Percentiles rank a stretch among this genome's conserved stretches.
These are phyloP conservation scores for Rhopalosiphum nymphaeae DNA, from an alignment of 2,888 invertebrate genomes.

Conservation along the genomic window DNA sequence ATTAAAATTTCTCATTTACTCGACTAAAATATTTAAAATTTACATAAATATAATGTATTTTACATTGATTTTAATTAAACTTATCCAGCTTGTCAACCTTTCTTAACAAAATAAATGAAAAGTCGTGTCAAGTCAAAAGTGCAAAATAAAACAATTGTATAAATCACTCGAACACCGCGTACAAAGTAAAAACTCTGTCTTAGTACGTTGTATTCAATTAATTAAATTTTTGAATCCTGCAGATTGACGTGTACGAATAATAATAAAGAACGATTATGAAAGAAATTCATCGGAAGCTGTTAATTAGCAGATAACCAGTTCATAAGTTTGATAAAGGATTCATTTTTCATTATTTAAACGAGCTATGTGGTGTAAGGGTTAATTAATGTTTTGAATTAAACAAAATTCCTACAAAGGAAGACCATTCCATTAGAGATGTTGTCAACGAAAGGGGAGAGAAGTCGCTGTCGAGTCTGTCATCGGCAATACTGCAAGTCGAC, in stretches of 20 bases:
- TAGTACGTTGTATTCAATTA: slow-evolving; percentile 1
- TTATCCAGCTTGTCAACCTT: not conserved
- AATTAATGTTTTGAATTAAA: slow-evolving; percentile 59
- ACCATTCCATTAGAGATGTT: slow-evolving; percentile 56
- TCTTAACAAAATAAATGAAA: not conserved
- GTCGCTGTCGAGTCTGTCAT: slow-evolving; percentile 50
- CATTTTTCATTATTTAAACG: slow-evolving; percentile 56
- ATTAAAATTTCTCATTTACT: not conserved
- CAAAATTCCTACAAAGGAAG: slow-evolving; percentile 43
- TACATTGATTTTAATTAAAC: slow-evolving; percentile 22
- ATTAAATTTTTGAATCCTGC: slow-evolving; percentile 26
- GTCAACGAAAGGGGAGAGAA: slow-evolving; percentile 27
- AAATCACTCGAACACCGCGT: not conserved
- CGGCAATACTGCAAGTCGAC: slow-evolving; percentile 49
- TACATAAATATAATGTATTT: slow-evolving; percentile 9
- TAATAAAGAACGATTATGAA: slow-evolving; percentile 21
- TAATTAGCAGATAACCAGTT: slow-evolving; percentile 61
- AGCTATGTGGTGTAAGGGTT: slow-evolving; percentile 50
- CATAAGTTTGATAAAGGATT: slow-evolving; percentile 53
- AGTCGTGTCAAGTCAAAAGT: not conserved
- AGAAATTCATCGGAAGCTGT: slow-evolving; percentile 56
- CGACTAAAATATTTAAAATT: not conserved
- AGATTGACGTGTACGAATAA: not conserved
- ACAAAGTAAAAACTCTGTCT: not conserved
- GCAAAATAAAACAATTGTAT: not conserved